Conservation (phyloP, 2,888 invertebrate genomes). For the Lucinisca nassula region DNA sequence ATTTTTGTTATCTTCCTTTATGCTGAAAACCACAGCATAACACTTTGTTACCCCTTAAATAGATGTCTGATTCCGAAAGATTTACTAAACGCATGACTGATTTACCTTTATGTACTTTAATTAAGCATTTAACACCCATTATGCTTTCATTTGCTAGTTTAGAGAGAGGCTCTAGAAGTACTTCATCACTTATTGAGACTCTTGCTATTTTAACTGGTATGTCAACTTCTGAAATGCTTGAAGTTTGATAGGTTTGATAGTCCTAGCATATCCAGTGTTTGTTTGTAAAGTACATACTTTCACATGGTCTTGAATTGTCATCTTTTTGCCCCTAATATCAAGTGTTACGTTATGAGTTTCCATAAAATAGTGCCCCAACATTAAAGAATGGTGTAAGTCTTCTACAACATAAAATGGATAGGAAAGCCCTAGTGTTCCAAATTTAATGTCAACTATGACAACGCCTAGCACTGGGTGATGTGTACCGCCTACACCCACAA, state of each 20-base stretch:
- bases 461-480: constrained; percentile 20
- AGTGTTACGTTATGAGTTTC: constrained; percentile 2
- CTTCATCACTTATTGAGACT: background rate
- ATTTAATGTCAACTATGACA: constrained; percentile 9
- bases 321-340: constrained; percentile 4
- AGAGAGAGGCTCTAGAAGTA: constrained; percentile 39
- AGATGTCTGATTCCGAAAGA: constrained; percentile 24
- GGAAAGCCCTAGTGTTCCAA: background rate
- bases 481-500: constrained; percentile 24
- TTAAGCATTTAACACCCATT: constrained; percentile 45
- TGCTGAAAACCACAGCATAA: no score
- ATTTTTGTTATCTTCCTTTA: no score
- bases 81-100: constrained; percentile 27
- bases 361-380: constrained; percentile 19
- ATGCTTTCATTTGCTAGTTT: constrained; percentile 24
- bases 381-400: constrained; percentile 23
- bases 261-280: constrained; percentile 33
- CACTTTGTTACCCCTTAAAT: constrained; percentile 41
- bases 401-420: constrained; percentile 23
- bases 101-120: constrained; percentile 37
- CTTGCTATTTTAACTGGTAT: constrained; percentile 37
- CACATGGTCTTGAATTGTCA: background rate
- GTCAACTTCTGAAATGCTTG: constrained; percentile 15
- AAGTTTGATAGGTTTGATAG: constrained; percentile 10
- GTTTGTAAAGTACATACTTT: constrained; percentile 19